phyloP scores from a whole-genome alignment of 37 sponge, comb jelly and placozoan species.

The Aphrocallistes beatrix region DNA sequence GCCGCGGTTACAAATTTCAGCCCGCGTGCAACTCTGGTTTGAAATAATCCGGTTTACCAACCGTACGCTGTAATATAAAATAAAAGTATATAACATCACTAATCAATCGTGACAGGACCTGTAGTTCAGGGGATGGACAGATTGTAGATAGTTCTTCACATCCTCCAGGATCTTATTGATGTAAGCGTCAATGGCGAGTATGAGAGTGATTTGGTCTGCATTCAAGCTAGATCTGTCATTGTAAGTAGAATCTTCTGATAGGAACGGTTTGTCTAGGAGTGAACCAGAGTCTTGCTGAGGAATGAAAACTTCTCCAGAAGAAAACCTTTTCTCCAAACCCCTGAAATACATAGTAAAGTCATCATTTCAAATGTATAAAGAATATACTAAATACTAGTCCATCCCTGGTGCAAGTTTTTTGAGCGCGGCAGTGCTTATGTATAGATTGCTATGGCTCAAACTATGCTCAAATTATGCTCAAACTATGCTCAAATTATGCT shows the following conservation, averaged over 20 bases:
- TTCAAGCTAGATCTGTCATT: too few relatives aligned
- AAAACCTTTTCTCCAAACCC: too few relatives aligned
- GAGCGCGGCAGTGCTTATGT: too few relatives aligned
- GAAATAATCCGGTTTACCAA: not conserved
- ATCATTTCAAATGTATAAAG: too few relatives aligned
- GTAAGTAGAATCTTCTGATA: not conserved
- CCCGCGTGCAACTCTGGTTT: not conserved
- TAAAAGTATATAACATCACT: not conserved
- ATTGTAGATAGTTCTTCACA: slow-evolving; percentile 45
- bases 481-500: too few relatives aligned
- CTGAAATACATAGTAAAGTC: too few relatives aligned
- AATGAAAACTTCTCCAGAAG: not conserved
- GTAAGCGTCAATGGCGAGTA: not conserved
- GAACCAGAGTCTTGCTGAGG: not conserved
- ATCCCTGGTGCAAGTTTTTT: too few relatives aligned
- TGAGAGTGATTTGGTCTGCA: not conserved
- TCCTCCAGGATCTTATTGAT: slow-evolving; percentile 34
- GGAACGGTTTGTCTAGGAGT: not conserved
- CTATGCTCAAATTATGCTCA: too few relatives aligned
- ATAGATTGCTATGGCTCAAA: too few relatives aligned
- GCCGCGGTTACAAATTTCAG: too few relatives aligned
- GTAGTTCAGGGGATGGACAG: slow-evolving; percentile 39
- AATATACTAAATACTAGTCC: too few relatives aligned
- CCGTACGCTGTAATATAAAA: not conserved
- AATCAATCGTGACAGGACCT: not conserved